Base-by-base conservation (phyloP, 2,888 invertebrate species). In the Campoplex capitator region DNA sequence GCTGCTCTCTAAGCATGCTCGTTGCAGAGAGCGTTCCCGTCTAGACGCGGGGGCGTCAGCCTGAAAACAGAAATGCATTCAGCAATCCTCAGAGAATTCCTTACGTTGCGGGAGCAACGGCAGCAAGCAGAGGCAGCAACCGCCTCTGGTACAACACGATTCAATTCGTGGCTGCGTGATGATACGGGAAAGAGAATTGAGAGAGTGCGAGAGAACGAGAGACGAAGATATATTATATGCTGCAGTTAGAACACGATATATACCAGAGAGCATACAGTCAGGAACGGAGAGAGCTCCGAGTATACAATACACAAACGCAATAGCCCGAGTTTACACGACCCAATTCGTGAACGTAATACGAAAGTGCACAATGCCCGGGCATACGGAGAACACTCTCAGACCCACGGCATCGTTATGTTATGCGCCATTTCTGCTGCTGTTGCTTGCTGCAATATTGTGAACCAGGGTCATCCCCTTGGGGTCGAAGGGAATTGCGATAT, bases 41-140 rank as follows among this genome's bases (percentile, higher is more conserved):
- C 88, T 87, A 87, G 88, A 88, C 88, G 84, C 84, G 86, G 82
- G 84, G 88, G 86, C 86, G 86, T 87, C 84, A 45, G 71, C 38
- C 71, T 74, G 78, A 73, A 82, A 85, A 87, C 82, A 78, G 73
- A 85, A 87, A 87, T 85, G 85, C 81, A 85, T 82, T 85, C 74
- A 73, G 75, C 71, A 45, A 80, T 84, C 84, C 84, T 32, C n/a
- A n/a, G 80, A 80, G 84, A 84, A 80, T 84, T 84, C 70, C 54
- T 65, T 76, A 35, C 80, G 48, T 45, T 77, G 70, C 23, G 42
- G 65, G 42, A 74, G 68, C 58, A 77, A 38, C 35, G 35, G 51
- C 38, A 65, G 65, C 80, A 71, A 51, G 56, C 32, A 78, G 58
- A 62, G 54, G 74, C 23, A 70, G 62, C 51, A 78, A 74, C 79